phyloP scores from a whole-genome alignment of 92 coral and sea anemone genomes.

The Phenganax subtilis region DNA sequence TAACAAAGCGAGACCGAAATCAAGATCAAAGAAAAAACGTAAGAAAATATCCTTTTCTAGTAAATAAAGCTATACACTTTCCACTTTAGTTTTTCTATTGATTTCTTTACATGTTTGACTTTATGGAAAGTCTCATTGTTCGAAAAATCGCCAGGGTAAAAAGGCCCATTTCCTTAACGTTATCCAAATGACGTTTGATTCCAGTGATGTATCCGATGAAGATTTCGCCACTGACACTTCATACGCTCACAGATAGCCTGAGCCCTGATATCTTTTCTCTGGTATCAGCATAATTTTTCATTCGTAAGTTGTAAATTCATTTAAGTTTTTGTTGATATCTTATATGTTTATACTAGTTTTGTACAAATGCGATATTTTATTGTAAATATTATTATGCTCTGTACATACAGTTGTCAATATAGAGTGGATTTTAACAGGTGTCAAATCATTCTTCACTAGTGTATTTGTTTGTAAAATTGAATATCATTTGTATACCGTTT shows the following conservation, averaged over 20 bases:
- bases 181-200: slow-evolving; percentile 9
- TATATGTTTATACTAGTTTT: background rate
- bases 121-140: background rate
- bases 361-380: slow-evolving; percentile 22
- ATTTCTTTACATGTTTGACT: background rate
- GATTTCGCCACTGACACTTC: background rate
- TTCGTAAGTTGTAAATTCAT: background rate
- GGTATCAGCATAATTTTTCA: slow-evolving; percentile 1
- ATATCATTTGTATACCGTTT: too few relatives aligned
- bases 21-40: slow-evolving; percentile 70
- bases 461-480: too few relatives aligned
- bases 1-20: slow-evolving; percentile 66
- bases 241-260: slow-evolving; percentile 16
- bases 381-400: background rate
- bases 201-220: slow-evolving; percentile 20
- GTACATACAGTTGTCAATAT: too few relatives aligned
- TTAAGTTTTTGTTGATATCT: background rate
- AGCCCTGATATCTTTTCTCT: too few relatives aligned
- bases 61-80: background rate
- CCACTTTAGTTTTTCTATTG: background rate
- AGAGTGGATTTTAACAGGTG: too few relatives aligned
- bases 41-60: slow-evolving; percentile 72
- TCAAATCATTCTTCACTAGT: too few relatives aligned
- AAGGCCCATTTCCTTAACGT: slow-evolving; percentile 12
- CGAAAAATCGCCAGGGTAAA: too few relatives aligned